These are phyloP conservation scores for Streblospio benedicti DNA, from an alignment of 1,140 invertebrate species.

Conservation along the genomic window DNA sequence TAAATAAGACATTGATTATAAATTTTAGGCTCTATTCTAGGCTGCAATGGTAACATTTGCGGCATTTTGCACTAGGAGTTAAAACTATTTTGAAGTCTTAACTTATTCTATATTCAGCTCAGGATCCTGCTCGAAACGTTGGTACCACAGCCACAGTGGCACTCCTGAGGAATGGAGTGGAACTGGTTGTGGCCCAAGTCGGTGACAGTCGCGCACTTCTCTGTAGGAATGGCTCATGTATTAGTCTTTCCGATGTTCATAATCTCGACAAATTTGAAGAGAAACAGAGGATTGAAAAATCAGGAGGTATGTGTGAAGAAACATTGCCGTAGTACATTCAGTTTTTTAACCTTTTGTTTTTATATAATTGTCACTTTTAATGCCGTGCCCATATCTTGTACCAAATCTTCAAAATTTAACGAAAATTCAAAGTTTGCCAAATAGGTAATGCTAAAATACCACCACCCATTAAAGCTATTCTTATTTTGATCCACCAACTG, in stretches of 20 bases:
- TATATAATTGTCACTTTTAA: too few relatives aligned
- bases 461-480: too few relatives aligned
- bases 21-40: too few relatives aligned
- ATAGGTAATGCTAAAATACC: too few relatives aligned
- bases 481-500: too few relatives aligned
- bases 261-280: conserved; percentile 39
- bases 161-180: conserved; percentile 46
- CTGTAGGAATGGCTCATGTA: conserved; percentile 48
- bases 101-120: background rate
- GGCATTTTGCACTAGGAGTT: background rate
- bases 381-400: too few relatives aligned
- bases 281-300: conserved; percentile 29
- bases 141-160: conserved; percentile 55
- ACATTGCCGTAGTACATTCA: too few relatives aligned
- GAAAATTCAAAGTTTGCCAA: too few relatives aligned
- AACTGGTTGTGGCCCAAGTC: conserved; percentile 51
- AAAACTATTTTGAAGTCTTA: background rate
- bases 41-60: background rate
- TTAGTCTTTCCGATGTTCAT: conserved; percentile 51
- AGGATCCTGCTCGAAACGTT: conserved; percentile 10
- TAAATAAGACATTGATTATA: too few relatives aligned
- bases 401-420: too few relatives aligned
- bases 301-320: too few relatives aligned
- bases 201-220: conserved; percentile 53
- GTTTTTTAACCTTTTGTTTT: too few relatives aligned